A percentile compares a stretch with the other conserved stretches of the same genome.
Evolutionary conservation across 1,140 invertebrate species (phyloP).

Genomic region (Polypedilum vanderplanki): DNA sequence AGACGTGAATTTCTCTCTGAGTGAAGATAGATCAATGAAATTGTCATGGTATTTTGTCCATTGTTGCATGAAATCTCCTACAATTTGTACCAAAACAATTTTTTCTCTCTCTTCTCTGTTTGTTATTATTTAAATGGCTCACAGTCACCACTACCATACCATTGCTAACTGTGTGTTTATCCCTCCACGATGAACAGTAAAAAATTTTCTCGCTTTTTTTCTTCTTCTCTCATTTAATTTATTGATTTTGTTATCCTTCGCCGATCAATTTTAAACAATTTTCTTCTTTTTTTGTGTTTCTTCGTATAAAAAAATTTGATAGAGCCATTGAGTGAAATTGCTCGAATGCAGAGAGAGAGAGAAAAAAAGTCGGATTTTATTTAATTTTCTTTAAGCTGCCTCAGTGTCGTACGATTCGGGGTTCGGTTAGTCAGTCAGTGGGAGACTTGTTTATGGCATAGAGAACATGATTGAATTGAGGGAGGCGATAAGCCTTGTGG

Average conservation of each 20-base stretch:
- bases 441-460: not conserved
- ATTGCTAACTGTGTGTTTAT: not conserved
- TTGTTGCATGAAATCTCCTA: constrained; percentile 1
- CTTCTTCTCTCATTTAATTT: constrained; percentile 3
- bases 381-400: constrained; percentile 22
- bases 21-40: not conserved
- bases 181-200: not conserved
- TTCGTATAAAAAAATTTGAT: not conserved
- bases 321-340: constrained; percentile 4
- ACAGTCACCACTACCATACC: not conserved
- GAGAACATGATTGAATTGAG: constrained; percentile 3
- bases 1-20: not conserved
- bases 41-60: constrained; percentile 1
- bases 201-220: not conserved
- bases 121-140: constrained; percentile 18
- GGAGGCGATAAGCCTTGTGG: not conserved
- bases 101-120: not conserved
- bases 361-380: not conserved
- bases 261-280: constrained; percentile 28
- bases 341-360: not conserved
- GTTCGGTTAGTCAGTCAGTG: not conserved
- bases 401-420: not conserved
- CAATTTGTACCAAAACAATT: not conserved
- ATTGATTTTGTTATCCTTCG: constrained; percentile 26
- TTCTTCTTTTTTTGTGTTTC: not conserved